Base-by-base conservation (phyloP, 1,140 invertebrate genomes). In the Agrypnia vestita region DNA sequence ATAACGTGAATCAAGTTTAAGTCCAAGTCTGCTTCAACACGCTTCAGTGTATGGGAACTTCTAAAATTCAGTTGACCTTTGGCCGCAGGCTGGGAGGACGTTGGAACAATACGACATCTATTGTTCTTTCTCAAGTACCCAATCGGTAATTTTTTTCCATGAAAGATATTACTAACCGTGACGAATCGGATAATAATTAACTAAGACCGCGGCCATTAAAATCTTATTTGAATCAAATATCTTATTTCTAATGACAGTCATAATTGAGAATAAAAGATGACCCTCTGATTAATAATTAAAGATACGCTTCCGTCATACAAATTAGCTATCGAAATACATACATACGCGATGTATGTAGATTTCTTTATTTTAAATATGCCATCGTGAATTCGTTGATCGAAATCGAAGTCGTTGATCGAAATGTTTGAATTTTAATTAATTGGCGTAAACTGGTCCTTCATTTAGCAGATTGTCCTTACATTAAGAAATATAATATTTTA, bases 11-110 rank as follows among this genome's bases (percentile, higher is more conserved):
- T 35, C 25, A 35, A 35, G 25, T 35, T 35, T 35, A 35, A 1
- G 1, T 35, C 25, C 6, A 35, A 35, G 15, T 19, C 15, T n/a
- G 15, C 19, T 56, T 35, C 25, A 3, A 13, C 59, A 9, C 25
- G 59, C 13, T 62, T 62, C 9, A 62, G 25, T 25, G 59, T 35
- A 35, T 62, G 59, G 25, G 59, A 62, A 62, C 21, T 62, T 62
- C 19, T 17, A 12, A 25, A 62, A 62, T 62, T 12, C 21, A 43
- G 4, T 25, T 64, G 61, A 64, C 25, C 61, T 64, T 43, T 64
- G 25, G 11, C n/a, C 35, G 21, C 7, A 43, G 19, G 11, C n/a
- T 43, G 61, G 11, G 21, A 12, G 10, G 25, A 64, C 61, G 19
- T 19, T 25, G 11, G 35, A 43, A 64, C 61, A 35, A 64, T 35